These are phyloP conservation scores for Lamellibrachia luymesi DNA, from an alignment of 1,140 invertebrate species.

Conservation along the genomic window DNA sequence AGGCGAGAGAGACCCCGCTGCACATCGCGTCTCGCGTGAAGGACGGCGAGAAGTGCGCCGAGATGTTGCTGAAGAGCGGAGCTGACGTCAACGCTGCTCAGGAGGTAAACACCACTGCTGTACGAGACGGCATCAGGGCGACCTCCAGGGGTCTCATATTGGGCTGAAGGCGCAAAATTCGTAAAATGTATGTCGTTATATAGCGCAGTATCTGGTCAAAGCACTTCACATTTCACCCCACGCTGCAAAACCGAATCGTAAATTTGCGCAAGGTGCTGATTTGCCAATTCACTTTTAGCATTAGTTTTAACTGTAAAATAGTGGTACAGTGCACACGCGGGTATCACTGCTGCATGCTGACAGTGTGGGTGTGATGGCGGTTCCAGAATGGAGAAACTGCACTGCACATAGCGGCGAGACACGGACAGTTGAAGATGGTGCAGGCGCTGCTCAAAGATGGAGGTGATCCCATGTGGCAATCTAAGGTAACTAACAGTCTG, in stretches of 20 bases:
- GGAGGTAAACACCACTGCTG: conserved; percentile 40
- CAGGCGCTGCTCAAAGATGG: conserved; percentile 84
- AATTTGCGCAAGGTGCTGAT: too few relatives aligned
- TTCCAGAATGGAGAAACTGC: conserved; percentile 87
- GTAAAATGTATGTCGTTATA: too few relatives aligned
- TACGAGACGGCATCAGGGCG: background rate
- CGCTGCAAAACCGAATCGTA: too few relatives aligned
- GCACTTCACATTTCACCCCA: too few relatives aligned
- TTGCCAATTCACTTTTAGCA: background rate
- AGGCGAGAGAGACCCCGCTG: conserved; percentile 80
- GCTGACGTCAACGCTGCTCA: conserved; percentile 82
- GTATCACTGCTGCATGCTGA: background rate
- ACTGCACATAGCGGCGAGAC: conserved; percentile 84
- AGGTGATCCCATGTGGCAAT: conserved; percentile 84
- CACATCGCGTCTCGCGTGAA: conserved; percentile 91
- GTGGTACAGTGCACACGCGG: background rate
- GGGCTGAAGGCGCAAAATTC: too few relatives aligned
- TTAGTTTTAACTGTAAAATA: background rate
- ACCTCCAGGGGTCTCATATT: background rate
- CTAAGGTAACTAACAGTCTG: conserved; percentile 67
- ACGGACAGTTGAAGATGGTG: conserved; percentile 83
- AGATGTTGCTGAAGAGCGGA: conserved; percentile 96
- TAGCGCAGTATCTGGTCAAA: too few relatives aligned
- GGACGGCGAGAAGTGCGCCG: conserved; percentile 91
- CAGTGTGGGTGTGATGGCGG: background rate